A percentile compares a stretch with the other conserved stretches of the same genome.
These are phyloP conservation scores for Altica lythri DNA, from an alignment of 2,888 invertebrate genomes.

Conservation along the genomic window DNA sequence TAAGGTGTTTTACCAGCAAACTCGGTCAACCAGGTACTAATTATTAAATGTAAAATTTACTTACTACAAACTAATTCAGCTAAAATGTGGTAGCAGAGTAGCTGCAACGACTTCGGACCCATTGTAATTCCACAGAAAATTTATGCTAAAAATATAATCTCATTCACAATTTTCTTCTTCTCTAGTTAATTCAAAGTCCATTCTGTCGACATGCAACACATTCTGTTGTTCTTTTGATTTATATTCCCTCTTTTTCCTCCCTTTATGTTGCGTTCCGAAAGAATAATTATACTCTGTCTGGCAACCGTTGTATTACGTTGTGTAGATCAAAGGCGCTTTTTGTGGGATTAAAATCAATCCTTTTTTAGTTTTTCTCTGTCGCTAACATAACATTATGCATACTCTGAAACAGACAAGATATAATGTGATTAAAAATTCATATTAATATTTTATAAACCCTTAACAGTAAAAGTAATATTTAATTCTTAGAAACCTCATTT, in stretches of 20 bases:
- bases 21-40: neutral
- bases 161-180: slow-evolving; percentile 20
- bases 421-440: slow-evolving; percentile 2
- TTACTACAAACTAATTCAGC: slow-evolving; percentile 25
- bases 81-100: slow-evolving; percentile 23
- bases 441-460: neutral
- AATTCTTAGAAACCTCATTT: no score
- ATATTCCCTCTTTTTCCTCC: slow-evolving; percentile 9
- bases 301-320: slow-evolving; percentile 26
- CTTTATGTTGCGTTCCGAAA: slow-evolving; percentile 17
- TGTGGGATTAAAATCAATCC: slow-evolving; percentile 29
- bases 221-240: slow-evolving; percentile 24
- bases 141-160: slow-evolving; percentile 18
- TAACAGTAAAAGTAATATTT: no score
- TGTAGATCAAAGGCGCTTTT: slow-evolving; percentile 26
- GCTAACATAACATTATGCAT: slow-evolving; percentile 12
- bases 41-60: slow-evolving; percentile 5
- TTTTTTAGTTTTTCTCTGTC: slow-evolving; percentile 20
- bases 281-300: slow-evolving; percentile 27
- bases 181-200: slow-evolving; percentile 22
- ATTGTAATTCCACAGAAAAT: slow-evolving; percentile 17
- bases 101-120: slow-evolving; percentile 22
- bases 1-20: no score
- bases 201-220: slow-evolving; percentile 15
- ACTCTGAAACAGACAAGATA: slow-evolving; percentile 4